These are phyloP conservation scores for Cydia pomonella DNA, from an alignment of 1,140 invertebrate species.

Conservation along the genomic window DNA sequence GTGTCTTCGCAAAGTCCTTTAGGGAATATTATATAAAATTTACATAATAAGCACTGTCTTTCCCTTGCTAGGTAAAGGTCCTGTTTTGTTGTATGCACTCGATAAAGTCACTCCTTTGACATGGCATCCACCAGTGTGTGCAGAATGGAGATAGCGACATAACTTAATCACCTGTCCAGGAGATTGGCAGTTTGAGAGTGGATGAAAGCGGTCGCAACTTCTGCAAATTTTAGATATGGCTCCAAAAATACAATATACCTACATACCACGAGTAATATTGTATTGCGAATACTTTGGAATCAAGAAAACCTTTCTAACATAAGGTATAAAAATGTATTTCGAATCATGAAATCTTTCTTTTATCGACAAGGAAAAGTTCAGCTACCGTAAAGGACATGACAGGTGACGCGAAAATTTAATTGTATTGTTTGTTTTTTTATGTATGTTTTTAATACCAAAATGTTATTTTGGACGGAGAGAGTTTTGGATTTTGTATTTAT, in stretches of 20 bases:
- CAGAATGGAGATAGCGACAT: background rate
- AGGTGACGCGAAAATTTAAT: background rate
- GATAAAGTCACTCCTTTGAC: background rate
- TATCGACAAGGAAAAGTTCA: background rate
- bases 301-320: background rate
- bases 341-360: background rate
- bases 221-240: background rate
- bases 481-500: too few species aligned
- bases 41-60: too few species aligned
- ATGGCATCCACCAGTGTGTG: background rate
- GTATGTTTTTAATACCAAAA: background rate
- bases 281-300: background rate
- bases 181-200: background rate
- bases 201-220: background rate
- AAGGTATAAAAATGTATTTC: background rate
- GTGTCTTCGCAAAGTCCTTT: background rate
- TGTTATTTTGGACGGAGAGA: background rate
- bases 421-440: too few species aligned
- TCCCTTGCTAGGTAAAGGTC: background rate
- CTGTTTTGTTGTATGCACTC: background rate
- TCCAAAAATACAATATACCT: background rate
- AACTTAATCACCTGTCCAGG: background rate
- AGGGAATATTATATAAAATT: too few species aligned
- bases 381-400: background rate
- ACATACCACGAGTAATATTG: too few species aligned